phyloP scores from a whole-genome alignment of 2,888 invertebrate genomes.

The Phorcus lineatus region DNA sequence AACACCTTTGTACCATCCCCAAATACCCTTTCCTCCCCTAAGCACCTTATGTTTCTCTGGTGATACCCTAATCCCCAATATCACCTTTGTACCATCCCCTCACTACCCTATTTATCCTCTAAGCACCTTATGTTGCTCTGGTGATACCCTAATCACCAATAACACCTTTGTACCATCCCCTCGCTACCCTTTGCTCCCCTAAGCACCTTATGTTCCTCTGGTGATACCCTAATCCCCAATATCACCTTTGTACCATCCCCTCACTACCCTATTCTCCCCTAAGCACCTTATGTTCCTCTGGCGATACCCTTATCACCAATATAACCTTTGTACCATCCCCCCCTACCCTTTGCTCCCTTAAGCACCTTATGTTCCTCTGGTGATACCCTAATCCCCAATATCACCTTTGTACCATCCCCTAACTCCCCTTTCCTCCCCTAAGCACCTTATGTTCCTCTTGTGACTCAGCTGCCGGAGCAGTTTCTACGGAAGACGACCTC shows the following conservation, averaged over 20 bases:
- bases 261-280: constrained; percentile 14
- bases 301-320: no score
- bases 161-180: no score
- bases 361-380: constrained; percentile 11
- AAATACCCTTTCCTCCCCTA: no score
- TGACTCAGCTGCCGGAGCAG: constrained; percentile 17
- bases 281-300: not conserved
- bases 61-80: no score
- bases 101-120: constrained; percentile 6
- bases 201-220: no score
- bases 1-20: no score
- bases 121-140: constrained; percentile 13
- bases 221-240: no score
- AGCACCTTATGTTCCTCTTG: constrained; percentile 12
- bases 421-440: constrained; percentile 21
- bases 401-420: not conserved
- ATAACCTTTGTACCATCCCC: no score
- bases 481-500: constrained; percentile 9
- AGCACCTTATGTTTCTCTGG: no score
- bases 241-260: not conserved
- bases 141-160: not conserved
- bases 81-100: no score
- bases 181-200: no score
- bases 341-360: not conserved
- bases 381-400: not conserved